phyloP scores from a whole-genome alignment of 1,140 invertebrate genomes.

The Calephelis virginiensis region DNA sequence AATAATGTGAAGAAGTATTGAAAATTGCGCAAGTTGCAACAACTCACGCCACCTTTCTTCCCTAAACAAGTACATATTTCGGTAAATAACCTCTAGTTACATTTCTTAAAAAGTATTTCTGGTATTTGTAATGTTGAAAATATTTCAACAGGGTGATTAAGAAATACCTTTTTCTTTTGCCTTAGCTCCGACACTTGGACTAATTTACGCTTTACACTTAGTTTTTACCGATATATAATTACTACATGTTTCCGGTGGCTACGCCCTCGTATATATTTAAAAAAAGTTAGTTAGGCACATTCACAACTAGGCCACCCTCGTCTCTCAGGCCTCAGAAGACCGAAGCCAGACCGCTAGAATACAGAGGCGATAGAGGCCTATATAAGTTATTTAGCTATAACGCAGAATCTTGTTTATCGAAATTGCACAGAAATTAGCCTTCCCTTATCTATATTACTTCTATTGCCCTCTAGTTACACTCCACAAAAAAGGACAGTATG shows the following conservation, averaged over 20 bases:
- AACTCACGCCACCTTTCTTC: conserved; percentile 51
- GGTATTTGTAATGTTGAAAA: background rate
- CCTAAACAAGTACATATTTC: conserved; percentile 27
- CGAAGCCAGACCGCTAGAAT: no score
- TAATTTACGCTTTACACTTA: background rate
- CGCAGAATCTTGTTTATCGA: no score
- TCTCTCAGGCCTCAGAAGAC: no score
- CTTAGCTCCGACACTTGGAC: background rate
- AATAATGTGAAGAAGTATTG: conserved; percentile 67
- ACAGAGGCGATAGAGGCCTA: no score
- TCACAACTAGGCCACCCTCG: no score
- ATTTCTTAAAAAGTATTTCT: background rate
- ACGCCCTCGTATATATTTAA: no score
- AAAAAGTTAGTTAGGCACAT: no score
- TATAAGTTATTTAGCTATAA: no score
- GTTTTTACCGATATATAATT: background rate
- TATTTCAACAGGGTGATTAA: background rate
- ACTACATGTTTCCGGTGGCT: background rate
- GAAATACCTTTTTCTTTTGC: conserved; percentile 2
- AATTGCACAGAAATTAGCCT: no score
- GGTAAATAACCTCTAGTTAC: background rate
- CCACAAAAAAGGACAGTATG: no score
- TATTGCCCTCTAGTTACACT: no score
- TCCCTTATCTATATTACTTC: no score
- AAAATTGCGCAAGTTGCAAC: conserved; percentile 55